Percentiles rank a stretch among this genome's conserved stretches.
Conservation (phyloP, 2,797 vertebrate species). For the Coreius guichenoti region DNA sequence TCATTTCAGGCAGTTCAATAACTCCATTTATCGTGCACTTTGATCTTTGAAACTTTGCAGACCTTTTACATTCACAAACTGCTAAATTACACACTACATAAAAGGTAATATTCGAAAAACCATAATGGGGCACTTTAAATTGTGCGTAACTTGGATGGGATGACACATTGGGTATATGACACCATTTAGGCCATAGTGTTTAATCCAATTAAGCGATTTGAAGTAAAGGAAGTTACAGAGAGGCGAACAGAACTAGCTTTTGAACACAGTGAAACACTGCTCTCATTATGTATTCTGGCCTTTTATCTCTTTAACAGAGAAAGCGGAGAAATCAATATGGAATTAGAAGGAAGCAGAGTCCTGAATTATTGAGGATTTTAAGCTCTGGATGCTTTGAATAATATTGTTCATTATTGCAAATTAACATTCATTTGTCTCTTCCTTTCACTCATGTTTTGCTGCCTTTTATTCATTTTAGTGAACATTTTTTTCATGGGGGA, state of each 20-base stretch:
- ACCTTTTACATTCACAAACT: too few species aligned
- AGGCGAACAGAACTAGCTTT: constrained; percentile 6
- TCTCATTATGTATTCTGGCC: constrained; percentile 39
- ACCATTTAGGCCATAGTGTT: constrained; percentile 33
- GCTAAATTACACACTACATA: too few species aligned
- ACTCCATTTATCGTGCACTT: too few species aligned
- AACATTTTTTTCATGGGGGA: not conserved
- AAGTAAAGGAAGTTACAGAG: constrained; percentile 27
- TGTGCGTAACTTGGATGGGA: not conserved
- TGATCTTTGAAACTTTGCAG: too few species aligned
- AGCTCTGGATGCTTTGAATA: constrained; percentile 36
- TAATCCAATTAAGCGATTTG: constrained; percentile 51
- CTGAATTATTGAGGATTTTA: constrained; percentile 54
- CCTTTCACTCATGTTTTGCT: not conserved
- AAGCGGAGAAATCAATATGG: constrained; percentile 48
- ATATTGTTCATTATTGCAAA: constrained; percentile 47
- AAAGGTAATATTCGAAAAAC: too few species aligned
- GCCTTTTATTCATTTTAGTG: constrained; percentile 7
- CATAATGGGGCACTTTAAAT: not conserved
- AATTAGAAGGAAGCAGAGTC: constrained; percentile 45
- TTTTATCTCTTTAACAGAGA: constrained; percentile 51
- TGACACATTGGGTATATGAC: constrained; percentile 3
- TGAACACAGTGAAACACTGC: constrained; percentile 41
- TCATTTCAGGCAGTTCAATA: too few species aligned
- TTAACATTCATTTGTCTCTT: constrained; percentile 17